Base-by-base conservation (phyloP, 2,113 vertebrate species). In the Syngnathus typhle region DNA sequence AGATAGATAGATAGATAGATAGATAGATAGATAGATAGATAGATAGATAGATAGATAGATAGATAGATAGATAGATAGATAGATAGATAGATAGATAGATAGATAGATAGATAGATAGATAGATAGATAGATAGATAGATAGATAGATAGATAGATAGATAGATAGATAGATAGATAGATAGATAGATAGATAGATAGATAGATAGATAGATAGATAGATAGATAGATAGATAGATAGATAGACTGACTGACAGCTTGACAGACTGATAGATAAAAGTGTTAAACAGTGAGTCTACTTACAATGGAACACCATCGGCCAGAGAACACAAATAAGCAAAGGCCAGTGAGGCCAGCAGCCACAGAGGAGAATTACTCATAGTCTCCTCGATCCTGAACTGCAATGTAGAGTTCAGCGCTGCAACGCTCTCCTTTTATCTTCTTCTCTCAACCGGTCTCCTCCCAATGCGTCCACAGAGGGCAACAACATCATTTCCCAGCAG, bases 261-360 rank as follows among this genome's bases (percentile, higher is more conserved):
- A 60, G 15, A 38, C 39, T 18, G 58, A 37, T 37, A 38, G 58
- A 19, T 60, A 19, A 15, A 38, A 21, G 52, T 27, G 2, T 64
- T 19, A 1, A 41, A 6, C 7, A 18, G 13, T 10, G 39, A 39
- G 37, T 62, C 1, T 71, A 88, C 87, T 84, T 64, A 88, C 87
- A 85, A 3, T 60, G 49, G 58, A 21, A 32, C 18, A 46, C 68
- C 84, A 68, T 79, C 67, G 71, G 68, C 67, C 16, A 70, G 38
- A 64, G 56, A 66, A 46, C 18, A 71, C 4, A 82, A 10, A 9
- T 46, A 80, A 19, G 11, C 68, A 56, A 79, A 76, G 69, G 78
- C 79, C 82, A 85, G 61, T 67, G 74, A 74, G 80, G 80, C 82
- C 81, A 81, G 52, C 65, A 84, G 77, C 73, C 70, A 77, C 67